Conservation (phyloP, 2,113 vertebrate species). For the Circaetus gallicus region DNA sequence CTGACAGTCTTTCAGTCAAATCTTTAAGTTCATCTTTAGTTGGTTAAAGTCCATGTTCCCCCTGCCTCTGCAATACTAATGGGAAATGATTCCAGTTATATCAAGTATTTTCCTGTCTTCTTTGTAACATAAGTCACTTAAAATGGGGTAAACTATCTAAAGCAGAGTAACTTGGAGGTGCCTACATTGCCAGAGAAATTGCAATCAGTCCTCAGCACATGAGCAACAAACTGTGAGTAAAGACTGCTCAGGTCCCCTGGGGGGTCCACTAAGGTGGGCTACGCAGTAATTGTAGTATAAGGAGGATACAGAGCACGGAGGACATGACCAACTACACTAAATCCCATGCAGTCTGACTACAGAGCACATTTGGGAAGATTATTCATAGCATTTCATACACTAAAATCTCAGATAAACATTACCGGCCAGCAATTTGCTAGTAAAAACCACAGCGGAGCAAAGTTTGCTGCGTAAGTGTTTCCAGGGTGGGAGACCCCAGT, state of each 20-base stretch:
- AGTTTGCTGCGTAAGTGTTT: neutral
- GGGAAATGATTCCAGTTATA: neutral
- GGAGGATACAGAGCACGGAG: neutral
- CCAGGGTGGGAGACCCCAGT: slow-evolving; percentile 42
- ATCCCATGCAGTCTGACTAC: neutral
- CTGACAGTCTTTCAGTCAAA: neutral
- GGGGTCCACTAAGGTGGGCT: rapidly evolving
- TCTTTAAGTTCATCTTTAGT: neutral
- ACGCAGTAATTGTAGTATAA: neutral
- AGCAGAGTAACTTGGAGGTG: neutral
- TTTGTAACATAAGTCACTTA: rapidly evolving
- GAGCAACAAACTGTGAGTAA: neutral
- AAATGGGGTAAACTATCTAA: neutral
- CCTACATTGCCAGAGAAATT: neutral
- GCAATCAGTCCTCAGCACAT: neutral
- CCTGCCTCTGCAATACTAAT: neutral
- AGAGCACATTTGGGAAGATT: neutral
- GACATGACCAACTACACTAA: neutral
- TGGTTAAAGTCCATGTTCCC: neutral
- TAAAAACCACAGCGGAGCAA: neutral
- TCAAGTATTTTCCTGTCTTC: neutral
- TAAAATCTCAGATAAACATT: slow-evolving; percentile 1
- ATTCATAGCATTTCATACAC: neutral
- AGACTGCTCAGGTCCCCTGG: neutral
- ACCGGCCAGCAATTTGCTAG: neutral